These are phyloP conservation scores for Tetragonisca angustula DNA, from an alignment of 2,888 invertebrate species.

Conservation along the genomic window DNA sequence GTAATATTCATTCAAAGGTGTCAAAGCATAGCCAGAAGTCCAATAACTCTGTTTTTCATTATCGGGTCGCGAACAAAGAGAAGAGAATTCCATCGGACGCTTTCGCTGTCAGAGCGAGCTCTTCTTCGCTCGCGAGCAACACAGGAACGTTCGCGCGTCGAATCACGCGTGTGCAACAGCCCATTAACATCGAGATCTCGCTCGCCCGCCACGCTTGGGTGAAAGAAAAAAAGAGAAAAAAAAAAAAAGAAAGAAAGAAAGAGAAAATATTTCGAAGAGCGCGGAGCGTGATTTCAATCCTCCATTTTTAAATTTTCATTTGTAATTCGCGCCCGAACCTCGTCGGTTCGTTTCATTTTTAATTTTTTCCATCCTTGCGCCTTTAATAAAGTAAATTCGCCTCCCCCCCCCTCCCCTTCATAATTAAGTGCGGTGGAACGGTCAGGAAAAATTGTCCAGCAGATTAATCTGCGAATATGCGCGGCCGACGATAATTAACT, in stretches of 20 bases:
- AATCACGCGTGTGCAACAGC: not conserved
- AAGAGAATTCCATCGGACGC: conserved; percentile 17
- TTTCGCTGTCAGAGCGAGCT: not conserved
- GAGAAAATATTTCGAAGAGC: not conserved
- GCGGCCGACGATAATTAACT: not conserved
- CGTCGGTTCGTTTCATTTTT: not conserved
- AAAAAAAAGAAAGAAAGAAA: not conserved
- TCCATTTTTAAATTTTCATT: not conserved
- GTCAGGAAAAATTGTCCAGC: not conserved
- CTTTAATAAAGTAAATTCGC: not conserved
- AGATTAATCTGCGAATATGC: not conserved
- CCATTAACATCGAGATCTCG: not conserved
- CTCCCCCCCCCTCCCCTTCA: too few relatives aligned
- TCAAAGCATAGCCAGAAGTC: conserved; percentile 48
- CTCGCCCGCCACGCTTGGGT: not conserved
- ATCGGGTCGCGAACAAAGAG: conserved; percentile 25
- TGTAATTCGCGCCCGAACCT: not conserved
- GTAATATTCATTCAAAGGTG: conserved; percentile 50
- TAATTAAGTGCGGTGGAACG: too few relatives aligned
- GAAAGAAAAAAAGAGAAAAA: not conserved
- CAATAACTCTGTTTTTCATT: conserved; percentile 56
- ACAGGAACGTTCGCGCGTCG: not conserved
- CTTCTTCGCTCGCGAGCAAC: not conserved
- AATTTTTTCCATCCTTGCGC: not conserved
- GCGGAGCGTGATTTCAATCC: not conserved